Conservation (phyloP, 1,140 invertebrate species). For the Drosophila gunungcola region DNA sequence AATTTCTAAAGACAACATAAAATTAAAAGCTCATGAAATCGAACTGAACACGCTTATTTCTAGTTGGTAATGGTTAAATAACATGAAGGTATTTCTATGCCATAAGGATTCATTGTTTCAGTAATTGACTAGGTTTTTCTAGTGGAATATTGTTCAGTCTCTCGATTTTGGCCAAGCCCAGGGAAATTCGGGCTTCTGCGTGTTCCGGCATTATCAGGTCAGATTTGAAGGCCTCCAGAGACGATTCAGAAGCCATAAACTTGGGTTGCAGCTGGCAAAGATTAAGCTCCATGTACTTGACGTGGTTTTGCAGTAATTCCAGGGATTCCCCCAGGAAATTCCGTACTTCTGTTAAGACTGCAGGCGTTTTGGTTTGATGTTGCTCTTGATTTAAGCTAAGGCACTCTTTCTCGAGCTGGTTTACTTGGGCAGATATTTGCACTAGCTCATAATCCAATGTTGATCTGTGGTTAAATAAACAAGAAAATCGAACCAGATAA, state of each 20-base stretch:
- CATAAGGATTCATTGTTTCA: too few relatives aligned
- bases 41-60: too few relatives aligned
- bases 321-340: conserved; percentile 3
- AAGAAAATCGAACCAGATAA: neutral
- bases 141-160: neutral
- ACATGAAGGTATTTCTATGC: too few relatives aligned
- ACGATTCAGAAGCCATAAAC: neutral
- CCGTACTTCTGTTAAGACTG: neutral
- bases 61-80: too few relatives aligned
- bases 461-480: neutral
- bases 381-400: neutral
- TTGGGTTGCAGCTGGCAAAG: conserved; percentile 10
- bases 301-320: neutral
- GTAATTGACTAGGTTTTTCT: neutral
- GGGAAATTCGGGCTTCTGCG: neutral
- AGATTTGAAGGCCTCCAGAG: conserved; percentile 5
- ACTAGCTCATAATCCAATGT: neutral
- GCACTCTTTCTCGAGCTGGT: neutral
- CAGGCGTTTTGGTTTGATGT: neutral
- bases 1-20: too few relatives aligned
- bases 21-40: too few relatives aligned
- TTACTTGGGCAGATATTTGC: neutral
- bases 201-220: conserved; percentile 6
- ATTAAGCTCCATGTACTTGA: conserved; percentile 11
- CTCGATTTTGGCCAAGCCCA: conserved; percentile 26